These are phyloP conservation scores for Ophioninae sp. DNA, from an alignment of 2,888 invertebrate species.

Conservation along the genomic window DNA sequence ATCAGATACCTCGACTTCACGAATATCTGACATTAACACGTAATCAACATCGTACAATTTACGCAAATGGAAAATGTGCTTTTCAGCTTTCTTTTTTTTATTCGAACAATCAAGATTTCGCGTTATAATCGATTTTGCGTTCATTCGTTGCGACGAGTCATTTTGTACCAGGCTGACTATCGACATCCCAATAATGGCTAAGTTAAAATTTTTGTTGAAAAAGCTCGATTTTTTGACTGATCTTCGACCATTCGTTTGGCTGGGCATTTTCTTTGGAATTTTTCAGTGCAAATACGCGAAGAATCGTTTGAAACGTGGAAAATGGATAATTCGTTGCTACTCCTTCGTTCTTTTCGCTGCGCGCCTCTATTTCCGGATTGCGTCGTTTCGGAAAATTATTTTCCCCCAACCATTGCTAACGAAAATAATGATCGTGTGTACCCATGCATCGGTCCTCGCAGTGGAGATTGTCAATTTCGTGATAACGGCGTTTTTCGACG, in stretches of 20 bases:
- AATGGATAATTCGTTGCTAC: conserved; percentile 3
- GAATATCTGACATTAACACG: background rate
- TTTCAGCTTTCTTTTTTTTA: conserved; percentile 13
- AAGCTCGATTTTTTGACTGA: background rate
- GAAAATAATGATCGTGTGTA: background rate
- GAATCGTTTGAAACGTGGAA: conserved; percentile 21
- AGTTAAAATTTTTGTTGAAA: background rate
- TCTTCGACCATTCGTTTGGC: conserved; percentile 19
- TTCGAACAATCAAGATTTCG: background rate
- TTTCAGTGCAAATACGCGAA: conserved; percentile 24
- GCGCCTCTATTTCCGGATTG: background rate
- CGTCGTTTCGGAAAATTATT: background rate
- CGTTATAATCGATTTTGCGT: conserved; percentile 17
- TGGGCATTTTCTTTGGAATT: conserved; percentile 29
- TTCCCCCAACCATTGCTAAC: background rate
- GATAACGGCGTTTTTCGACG: conserved; percentile 23
- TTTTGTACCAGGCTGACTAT: background rate
- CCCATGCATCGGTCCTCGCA: background rate
- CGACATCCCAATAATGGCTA: background rate
- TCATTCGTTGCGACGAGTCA: background rate
- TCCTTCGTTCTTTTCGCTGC: conserved; percentile 1
- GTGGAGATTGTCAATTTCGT: background rate
- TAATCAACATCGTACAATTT: background rate
- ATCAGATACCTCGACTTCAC: background rate
- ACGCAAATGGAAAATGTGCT: background rate